Evolutionary conservation across 1,140 invertebrate genomes (phyloP).

Genomic region (Drosophila tropicalis): DNA sequence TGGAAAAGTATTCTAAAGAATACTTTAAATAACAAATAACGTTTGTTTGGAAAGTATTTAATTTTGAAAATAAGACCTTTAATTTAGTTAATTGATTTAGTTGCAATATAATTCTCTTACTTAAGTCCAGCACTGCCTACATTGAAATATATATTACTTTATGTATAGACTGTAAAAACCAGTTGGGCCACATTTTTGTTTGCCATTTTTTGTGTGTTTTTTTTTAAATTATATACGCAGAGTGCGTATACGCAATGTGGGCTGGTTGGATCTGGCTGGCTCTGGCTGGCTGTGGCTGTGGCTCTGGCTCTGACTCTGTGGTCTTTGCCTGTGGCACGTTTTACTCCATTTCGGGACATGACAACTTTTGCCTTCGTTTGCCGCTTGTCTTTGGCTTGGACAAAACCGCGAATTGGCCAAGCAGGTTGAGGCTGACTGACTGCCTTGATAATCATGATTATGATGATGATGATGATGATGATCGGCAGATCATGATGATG

Average conservation of each 20-base stretch:
- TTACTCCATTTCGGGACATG: constrained; percentile 76
- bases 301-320: constrained; percentile 17
- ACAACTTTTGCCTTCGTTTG: constrained; percentile 73
- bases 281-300: constrained; percentile 33
- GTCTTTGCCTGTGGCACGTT: constrained; percentile 59
- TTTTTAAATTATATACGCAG: constrained; percentile 60
- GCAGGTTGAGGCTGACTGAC: constrained; percentile 48
- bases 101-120: background rate
- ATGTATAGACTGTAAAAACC: constrained; percentile 34
- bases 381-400: constrained; percentile 37
- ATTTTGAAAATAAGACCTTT: no score
- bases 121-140: background rate
- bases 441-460: constrained; percentile 34
- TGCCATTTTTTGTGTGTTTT: constrained; percentile 41
- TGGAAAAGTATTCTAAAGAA: no score
- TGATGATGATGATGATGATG: background rate
- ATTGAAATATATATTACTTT: constrained; percentile 19
- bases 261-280: constrained; percentile 12
- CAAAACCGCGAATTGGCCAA: constrained; percentile 54
- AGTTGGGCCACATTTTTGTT: constrained; percentile 58
- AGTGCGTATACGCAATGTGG: constrained; percentile 73
- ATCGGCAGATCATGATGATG: constrained; percentile 40
- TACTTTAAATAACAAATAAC: no score
- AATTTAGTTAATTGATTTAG: background rate
- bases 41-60: no score